These are phyloP conservation scores for Scomber japonicus DNA, from an alignment of 2,113 vertebrate species.

Conservation along the genomic window DNA sequence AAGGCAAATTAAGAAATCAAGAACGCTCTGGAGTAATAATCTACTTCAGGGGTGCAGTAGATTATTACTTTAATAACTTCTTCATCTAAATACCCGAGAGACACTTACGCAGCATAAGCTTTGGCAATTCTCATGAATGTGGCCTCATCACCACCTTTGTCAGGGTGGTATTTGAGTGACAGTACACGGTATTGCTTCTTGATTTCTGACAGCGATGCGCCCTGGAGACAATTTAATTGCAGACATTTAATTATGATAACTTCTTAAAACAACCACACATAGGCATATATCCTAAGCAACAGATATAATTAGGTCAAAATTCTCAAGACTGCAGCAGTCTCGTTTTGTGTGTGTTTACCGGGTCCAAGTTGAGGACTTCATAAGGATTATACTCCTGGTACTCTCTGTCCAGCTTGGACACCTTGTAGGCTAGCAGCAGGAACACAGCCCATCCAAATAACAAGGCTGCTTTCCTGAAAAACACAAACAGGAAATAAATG, in stretches of 20 bases:
- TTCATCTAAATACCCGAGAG: background rate
- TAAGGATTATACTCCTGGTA: slow-evolving; percentile 99
- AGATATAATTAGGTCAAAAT: background rate
- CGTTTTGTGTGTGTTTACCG: slow-evolving; percentile 84
- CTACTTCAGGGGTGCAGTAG: background rate
- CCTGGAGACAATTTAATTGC: slow-evolving; percentile 88
- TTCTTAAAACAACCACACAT: background rate
- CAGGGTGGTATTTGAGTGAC: slow-evolving; percentile 94
- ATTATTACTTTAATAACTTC: background rate
- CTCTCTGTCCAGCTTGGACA: slow-evolving; percentile 97
- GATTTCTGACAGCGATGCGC: slow-evolving; percentile 92
- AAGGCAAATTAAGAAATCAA: background rate
- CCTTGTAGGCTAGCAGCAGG: slow-evolving; percentile 96
- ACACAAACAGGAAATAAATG: slow-evolving; percentile 32
- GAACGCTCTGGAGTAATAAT: background rate
- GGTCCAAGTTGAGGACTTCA: slow-evolving; percentile 95
- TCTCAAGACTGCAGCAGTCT: background rate
- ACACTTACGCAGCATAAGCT: slow-evolving; percentile 95
- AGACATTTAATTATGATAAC: slow-evolving; percentile 32
- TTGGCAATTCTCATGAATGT: slow-evolving; percentile 98
- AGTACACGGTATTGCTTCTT: slow-evolving; percentile 96
- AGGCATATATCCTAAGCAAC: background rate
- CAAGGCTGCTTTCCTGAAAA: slow-evolving; percentile 92
- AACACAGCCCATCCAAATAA: slow-evolving; percentile 98
- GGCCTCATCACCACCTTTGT: slow-evolving; percentile 97